These are phyloP conservation scores for Danionella cerebrum DNA, from an alignment of 2,113 vertebrate genomes.

Conservation along the genomic window DNA sequence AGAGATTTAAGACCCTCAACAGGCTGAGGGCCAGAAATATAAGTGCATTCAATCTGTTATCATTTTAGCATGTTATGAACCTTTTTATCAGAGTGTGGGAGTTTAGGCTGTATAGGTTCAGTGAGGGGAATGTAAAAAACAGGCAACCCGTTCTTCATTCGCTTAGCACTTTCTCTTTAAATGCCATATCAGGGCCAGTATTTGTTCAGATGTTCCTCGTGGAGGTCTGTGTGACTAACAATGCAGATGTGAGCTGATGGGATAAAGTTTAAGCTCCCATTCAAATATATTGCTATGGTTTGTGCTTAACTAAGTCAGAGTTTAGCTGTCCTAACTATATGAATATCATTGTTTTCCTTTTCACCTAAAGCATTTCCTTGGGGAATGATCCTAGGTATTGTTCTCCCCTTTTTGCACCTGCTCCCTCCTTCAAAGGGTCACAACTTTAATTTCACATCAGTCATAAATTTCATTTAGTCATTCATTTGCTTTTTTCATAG, in stretches of 20 bases:
- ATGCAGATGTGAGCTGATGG: neutral
- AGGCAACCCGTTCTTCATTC: neutral
- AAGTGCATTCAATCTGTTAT: constrained; percentile 46
- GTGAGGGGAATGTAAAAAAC: constrained; percentile 29
- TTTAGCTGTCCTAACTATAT: too few relatives aligned
- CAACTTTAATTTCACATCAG: constrained; percentile 4
- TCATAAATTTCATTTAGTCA: neutral
- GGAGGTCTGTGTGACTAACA: neutral
- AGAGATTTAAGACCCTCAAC: constrained; percentile 36
- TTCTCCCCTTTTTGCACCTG: constrained; percentile 47
- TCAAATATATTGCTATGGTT: too few relatives aligned
- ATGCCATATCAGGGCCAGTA: neutral
- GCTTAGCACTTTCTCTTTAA: constrained; percentile 18
- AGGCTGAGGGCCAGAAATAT: constrained; percentile 45
- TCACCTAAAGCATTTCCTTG: constrained; percentile 76
- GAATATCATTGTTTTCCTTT: constrained; percentile 59
- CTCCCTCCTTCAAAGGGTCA: constrained; percentile 34
- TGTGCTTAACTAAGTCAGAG: too few relatives aligned
- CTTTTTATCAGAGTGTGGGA: constrained; percentile 31
- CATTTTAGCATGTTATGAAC: constrained; percentile 31
- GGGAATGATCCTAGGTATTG: constrained; percentile 89
- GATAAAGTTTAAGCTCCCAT: too few relatives aligned
- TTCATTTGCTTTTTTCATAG: neutral
- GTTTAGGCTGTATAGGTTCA: constrained; percentile 32
- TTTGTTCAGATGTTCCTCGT: neutral